Base-by-base conservation (phyloP, 2,888 invertebrate genomes). In the Drosophila cracens region DNA sequence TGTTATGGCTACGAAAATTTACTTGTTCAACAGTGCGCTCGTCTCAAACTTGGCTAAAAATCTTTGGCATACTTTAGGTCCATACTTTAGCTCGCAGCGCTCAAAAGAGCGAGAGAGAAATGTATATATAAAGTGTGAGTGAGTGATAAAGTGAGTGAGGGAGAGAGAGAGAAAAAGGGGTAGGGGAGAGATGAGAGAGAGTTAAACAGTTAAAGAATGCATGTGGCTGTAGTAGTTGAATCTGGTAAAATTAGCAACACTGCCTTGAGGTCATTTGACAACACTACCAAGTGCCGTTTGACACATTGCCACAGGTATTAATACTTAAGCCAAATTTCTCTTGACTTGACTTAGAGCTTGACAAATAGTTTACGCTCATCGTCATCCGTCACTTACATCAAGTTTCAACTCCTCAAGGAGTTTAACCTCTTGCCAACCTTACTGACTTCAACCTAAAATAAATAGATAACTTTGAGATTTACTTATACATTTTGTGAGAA, bases 301-400 rank as follows among this genome's bases (percentile, higher is more conserved):
- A 76, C 82, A 73, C 84, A 79, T 61, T 46, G 69, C 69, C 81
- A 54, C 89, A 81, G 70, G 69, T 81, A 82, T 83, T 61, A 63
- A 51, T 11, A 56, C 59, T 59, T 16, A 63, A 57, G 59, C 59
- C 49, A 51, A 64, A 73, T 58, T 40, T 48, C 56, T 13, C n/a
- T 8, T 29, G 4, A 54, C 53, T 54, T 10, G 25, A 4, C 31
- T 31, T 5, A 7, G 13, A 25, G 27, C 38, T 8, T 40, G 16
- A 40, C 29, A 40, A 57, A 57, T 43, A 31, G 57, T 57, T 57
- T 29, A 10, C 16, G 21, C 21, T 46, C 46, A 46, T 46, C 21
- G 7, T 7, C 46, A 25, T 46, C 21, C 46, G 13, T 16, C 21
- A 7, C 13, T 46, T 21, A 16, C 25, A 46, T 46, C 21, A 46